These are phyloP conservation scores for Leptoclinus maculatus DNA, from an alignment of 2,797 vertebrate genomes.

Conservation along the genomic window DNA sequence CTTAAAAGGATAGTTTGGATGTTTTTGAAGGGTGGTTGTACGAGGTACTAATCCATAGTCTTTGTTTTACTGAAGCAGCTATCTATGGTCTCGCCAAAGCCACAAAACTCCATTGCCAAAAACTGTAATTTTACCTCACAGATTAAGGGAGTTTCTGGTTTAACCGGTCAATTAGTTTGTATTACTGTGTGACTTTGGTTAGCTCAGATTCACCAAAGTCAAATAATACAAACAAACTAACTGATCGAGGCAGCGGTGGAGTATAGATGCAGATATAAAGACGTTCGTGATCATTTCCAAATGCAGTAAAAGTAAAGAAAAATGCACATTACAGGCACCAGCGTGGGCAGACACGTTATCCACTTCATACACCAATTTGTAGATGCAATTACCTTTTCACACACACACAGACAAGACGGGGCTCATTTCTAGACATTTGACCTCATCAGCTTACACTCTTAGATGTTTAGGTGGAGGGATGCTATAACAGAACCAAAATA, in stretches of 20 bases:
- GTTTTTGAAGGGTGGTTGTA: background rate
- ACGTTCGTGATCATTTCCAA: background rate
- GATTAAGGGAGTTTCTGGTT: no score
- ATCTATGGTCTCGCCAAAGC: background rate
- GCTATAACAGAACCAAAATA: no score
- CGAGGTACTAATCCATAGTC: no score
- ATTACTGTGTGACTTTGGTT: no score
- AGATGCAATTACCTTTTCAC: slow-evolving; percentile 12
- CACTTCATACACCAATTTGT: background rate
- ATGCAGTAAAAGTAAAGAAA: background rate
- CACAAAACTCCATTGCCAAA: background rate
- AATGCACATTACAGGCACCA: background rate
- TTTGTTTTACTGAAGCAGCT: no score
- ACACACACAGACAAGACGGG: background rate
- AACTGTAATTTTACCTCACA: no score
- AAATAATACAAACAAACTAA: no score
- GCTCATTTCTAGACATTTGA: slow-evolving; percentile 31
- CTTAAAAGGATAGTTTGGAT: background rate
- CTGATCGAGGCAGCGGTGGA: no score
- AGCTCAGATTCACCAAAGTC: no score
- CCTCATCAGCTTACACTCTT: background rate
- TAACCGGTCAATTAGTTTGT: background rate
- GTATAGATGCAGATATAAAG: background rate
- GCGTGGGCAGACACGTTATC: slow-evolving; percentile 12
- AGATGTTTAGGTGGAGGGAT: background rate